Base-by-base conservation (phyloP, 2,888 invertebrate species). In the Rugalucina vietnamica region DNA sequence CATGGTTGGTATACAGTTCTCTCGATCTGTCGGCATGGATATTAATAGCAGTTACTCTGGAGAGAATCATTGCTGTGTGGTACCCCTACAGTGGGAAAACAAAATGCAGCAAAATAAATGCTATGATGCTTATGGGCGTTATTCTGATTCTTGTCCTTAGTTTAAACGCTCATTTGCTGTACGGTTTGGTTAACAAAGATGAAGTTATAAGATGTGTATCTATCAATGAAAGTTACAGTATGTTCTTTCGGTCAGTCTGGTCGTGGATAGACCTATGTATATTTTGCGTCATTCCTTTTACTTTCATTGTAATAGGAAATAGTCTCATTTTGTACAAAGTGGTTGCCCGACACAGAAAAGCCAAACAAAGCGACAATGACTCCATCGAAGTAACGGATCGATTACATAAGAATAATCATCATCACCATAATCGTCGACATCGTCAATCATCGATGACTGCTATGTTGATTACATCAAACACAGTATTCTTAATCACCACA, bases 21-120 rank as follows among this genome's bases (percentile, higher is more conserved):
- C 81, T 92, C 0, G 90, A 93, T 76, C 87, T 90, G 32, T 92
- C 93, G 5, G 91, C 91, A 0, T 93, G 93, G 93, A 89, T 93
- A n/a, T n/a, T n/a, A n/a, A n/a, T n/a, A n/a, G n/a, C n/a, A n/a
- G n/a, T n/a, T n/a, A n/a, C n/a, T n/a, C 60, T 91, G n/a, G 93
- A 93, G 72, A 81, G 93, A 27, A 89, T 91, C 0, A 73, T 93
- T 2, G 90, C 91, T 10, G 91, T 91, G 4, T 92, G 90, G 87
- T 80, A 87, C 69, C 93, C 93, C 1, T 88, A 91, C 81, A 82
- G 75, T 8, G 91, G 90, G 10, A 91, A 88, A 69, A 36, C 70
- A 0, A 75, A 85, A 29, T 92, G 91, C 78, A 91, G 90, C 0
- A 81, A 81, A 21, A 72, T 65, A 34, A 80, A 81, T 12, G 88